Evolutionary conservation across 2,888 invertebrate species (phyloP).

Genomic region (Sceliomorpha sp.): DNA sequence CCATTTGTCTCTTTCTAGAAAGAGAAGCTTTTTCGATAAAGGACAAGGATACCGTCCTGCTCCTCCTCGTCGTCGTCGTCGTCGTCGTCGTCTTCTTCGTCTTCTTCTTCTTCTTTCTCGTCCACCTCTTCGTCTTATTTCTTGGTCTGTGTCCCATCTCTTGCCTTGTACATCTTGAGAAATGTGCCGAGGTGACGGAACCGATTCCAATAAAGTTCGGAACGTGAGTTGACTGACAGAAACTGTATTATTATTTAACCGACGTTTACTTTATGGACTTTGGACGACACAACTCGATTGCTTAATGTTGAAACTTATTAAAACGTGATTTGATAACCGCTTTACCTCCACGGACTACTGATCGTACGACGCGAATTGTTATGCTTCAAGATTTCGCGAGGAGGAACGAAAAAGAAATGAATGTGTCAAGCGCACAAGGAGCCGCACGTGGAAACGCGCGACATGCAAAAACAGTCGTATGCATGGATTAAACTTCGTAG

Average conservation of each 20-base stretch:
- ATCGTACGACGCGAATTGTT: not conserved
- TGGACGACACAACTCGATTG: conserved; percentile 33
- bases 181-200: conserved; percentile 72
- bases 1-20: conserved; percentile 63
- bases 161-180: conserved; percentile 41
- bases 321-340: conserved; percentile 44
- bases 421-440: too few species aligned
- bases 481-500: conserved; percentile 39
- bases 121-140: conserved; percentile 14
- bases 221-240: conserved; percentile 75
- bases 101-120: conserved; percentile 46
- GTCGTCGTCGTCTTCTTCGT: conserved; percentile 35
- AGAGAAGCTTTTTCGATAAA: conserved; percentile 38
- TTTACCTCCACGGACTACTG: not conserved
- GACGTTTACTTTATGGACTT: conserved; percentile 56
- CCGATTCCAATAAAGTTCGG: conserved; percentile 78
- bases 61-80: conserved; percentile 42
- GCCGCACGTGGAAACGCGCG: too few species aligned
- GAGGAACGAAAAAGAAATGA: not conserved
- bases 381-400: conserved; percentile 2
- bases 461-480: too few species aligned
- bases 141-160: conserved; percentile 1
- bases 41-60: conserved; percentile 27
- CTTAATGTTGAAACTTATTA: conserved; percentile 35
- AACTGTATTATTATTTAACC: conserved; percentile 71